These are phyloP conservation scores for Microplitis deprimator DNA, from an alignment of 2,888 invertebrate genomes.

Conservation along the genomic window DNA sequence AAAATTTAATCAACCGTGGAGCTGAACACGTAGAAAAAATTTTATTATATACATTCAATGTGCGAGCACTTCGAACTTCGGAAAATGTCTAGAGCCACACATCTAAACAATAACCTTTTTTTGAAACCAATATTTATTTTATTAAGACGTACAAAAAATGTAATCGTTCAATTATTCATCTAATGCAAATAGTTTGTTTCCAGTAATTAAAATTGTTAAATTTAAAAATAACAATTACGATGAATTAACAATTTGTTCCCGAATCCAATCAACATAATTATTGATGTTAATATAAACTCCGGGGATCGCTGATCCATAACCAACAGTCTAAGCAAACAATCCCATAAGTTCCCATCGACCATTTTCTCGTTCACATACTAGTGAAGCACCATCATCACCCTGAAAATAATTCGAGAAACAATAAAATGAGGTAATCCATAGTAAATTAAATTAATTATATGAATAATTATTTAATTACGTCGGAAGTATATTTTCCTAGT, in stretches of 20 bases:
- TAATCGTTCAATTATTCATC: no score
- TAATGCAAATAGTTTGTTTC: no score
- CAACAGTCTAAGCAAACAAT: slow-evolving; percentile 82
- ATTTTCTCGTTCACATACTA: slow-evolving; percentile 76
- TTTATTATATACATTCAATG: no score
- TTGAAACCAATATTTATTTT: no score
- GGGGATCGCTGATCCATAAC: slow-evolving; percentile 81
- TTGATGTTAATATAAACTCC: slow-evolving; percentile 85
- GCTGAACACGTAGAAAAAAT: no score
- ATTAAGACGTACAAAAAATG: no score
- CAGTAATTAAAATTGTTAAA: no score
- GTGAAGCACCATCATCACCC: slow-evolving; percentile 84
- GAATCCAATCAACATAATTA: slow-evolving; percentile 75
- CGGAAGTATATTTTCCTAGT: slow-evolving; percentile 83
- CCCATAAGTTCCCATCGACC: slow-evolving; percentile 78
- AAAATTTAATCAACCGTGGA: no score
- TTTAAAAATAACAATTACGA: no score
- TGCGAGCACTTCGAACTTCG: no score
- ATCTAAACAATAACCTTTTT: no score
- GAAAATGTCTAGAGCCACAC: no score
- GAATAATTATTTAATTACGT: slow-evolving; percentile 72
- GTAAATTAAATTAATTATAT: slow-evolving; percentile 36
- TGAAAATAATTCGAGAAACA: slow-evolving; percentile 58
- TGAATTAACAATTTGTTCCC: slow-evolving; percentile 45
- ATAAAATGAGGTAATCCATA: slow-evolving; percentile 36